A percentile compares a stretch with the other conserved stretches of the same genome.
phyloP scores from a whole-genome alignment of 2,797 vertebrate species.

The Varecia variegata region DNA sequence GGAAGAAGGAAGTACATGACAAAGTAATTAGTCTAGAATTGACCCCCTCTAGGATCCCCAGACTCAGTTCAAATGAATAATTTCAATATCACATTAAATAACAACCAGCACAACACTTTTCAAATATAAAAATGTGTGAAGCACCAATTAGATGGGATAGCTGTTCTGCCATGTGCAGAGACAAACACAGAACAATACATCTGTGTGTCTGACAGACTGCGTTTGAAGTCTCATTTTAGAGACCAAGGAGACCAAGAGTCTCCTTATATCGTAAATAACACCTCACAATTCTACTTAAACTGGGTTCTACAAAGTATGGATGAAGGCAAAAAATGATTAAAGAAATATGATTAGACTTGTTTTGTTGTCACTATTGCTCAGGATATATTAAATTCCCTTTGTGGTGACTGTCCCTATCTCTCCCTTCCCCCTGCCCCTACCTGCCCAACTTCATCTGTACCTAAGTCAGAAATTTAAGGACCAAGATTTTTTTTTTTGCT shows the following conservation, averaged over 20 bases:
- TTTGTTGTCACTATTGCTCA: neutral
- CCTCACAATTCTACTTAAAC: neutral
- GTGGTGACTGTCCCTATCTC: neutral
- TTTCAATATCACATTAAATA: conserved; percentile 20
- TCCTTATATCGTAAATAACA: neutral
- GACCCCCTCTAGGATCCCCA: neutral
- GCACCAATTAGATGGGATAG: neutral
- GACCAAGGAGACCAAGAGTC: neutral
- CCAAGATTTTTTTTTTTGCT: neutral
- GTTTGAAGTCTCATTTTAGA: neutral
- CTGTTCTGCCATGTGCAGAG: neutral
- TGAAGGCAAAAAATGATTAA: neutral
- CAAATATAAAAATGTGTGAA: conserved; percentile 28
- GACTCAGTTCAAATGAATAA: neutral
- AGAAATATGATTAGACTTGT: neutral
- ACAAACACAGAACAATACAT: neutral
- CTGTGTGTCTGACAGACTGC: neutral
- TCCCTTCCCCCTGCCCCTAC: accelerated
- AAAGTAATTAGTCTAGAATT: conserved; percentile 4
- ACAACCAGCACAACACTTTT: neutral
- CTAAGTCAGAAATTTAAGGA: neutral
- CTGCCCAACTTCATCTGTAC: neutral
- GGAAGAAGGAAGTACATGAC: neutral
- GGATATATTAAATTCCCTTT: neutral
- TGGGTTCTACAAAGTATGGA: neutral